Evolutionary conservation across 2,888 invertebrate genomes (phyloP), one percentile per base, ranked within the genome.

Genomic region (Eumerus sabulonum): DNA sequence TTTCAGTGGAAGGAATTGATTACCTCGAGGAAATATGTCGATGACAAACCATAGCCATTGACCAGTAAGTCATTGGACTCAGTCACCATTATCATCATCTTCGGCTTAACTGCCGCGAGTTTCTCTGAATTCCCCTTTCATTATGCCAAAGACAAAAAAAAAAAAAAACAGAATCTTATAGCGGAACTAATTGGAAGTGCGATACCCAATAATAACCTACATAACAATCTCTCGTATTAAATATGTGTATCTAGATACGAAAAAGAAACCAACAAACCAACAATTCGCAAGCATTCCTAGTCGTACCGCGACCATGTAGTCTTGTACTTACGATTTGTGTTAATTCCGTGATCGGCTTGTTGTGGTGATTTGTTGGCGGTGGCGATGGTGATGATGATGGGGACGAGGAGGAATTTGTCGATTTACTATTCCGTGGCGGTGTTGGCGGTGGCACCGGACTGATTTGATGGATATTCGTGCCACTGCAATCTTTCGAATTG

Each of bases 401-500:
- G 64, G 85, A 86, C 85, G 88, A 90, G 82, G 87, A 89, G 85
- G 88, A 91, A 45, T 81, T 82, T 42, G 91, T 91, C 85, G 90
- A 90, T 76, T 91, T 91, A 76, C 86, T 87, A 85, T 89, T 88
- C 36, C 92, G 90, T 72, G 93, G 93, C 72, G 93, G 93, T 45
- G 93, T 93, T 86, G 93, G 90, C 38, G 90, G 89, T 76, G 86
- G 89, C 84, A 82, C 71, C 3, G 86, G 85, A 48, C 86, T 90
- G 83, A 87, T 86, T 38, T 91, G 90, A 84, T 91, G 91, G 82
- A 91, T 91, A 86, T 91, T 92, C 71, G 91, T 90, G 82, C 92
- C 92, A 19, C 85, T 92, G 87, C 90, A 90, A 87, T 94, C 94
- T 90, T 94, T 94, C 44, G 93, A 92, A 66, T 92, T 92, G 86